These are phyloP conservation scores for Esox lucius DNA, from an alignment of 2,797 vertebrate species.

Conservation along the genomic window DNA sequence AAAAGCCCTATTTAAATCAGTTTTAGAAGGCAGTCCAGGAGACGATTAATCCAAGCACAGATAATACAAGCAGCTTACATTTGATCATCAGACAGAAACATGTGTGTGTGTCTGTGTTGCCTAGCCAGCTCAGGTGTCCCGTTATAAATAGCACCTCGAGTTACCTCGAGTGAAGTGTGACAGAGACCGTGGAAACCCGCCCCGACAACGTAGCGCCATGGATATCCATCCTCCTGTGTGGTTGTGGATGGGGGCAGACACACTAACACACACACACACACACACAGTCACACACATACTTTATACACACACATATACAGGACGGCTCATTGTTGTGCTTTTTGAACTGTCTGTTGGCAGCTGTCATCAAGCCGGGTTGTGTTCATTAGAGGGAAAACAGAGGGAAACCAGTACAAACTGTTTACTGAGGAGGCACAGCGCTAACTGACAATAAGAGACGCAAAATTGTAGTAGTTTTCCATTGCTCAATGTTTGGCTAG, in stretches of 20 bases:
- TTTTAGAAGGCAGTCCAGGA: slow-evolving; percentile 40
- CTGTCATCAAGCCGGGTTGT: background rate
- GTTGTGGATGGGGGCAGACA: slow-evolving; percentile 16
- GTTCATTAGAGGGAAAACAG: background rate
- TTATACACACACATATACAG: background rate
- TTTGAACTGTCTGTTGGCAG: background rate
- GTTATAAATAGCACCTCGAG: slow-evolving; percentile 72
- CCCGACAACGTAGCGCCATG: slow-evolving; percentile 57
- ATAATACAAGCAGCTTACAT: slow-evolving; percentile 34
- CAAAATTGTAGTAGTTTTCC: background rate
- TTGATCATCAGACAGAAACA: slow-evolving; percentile 42
- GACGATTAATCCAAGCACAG: slow-evolving; percentile 29
- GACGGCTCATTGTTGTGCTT: background rate
- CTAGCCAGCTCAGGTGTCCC: slow-evolving; percentile 53
- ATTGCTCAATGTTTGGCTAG: background rate
- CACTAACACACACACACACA: slow-evolving; percentile 17
- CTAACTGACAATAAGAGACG: background rate
- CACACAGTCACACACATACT: background rate
- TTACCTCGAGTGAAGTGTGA: slow-evolving; percentile 63
- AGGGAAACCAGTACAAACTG: background rate
- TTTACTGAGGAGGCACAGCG: background rate
- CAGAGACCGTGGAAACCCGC: slow-evolving; percentile 19
- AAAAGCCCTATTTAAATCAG: slow-evolving; percentile 49
- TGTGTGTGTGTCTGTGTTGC: slow-evolving; percentile 26
- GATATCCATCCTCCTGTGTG: slow-evolving; percentile 62